These are phyloP conservation scores for Diloba caeruleocephala DNA, from an alignment of 2,888 invertebrate genomes.

Conservation along the genomic window DNA sequence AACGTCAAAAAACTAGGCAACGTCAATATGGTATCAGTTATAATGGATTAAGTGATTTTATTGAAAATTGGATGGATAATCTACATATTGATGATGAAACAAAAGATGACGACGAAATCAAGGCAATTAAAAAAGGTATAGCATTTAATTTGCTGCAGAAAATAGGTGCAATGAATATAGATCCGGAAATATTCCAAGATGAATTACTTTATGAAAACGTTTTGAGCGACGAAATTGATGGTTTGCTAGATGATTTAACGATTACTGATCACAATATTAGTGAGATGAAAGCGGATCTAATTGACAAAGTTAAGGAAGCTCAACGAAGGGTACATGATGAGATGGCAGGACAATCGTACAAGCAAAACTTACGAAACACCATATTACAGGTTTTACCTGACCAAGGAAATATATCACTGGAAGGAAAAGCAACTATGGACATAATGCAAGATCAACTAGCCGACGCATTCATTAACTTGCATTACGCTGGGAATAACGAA, in stretches of 20 bases:
- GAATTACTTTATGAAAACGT: conserved; percentile 64
- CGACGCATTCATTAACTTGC: conserved; percentile 72
- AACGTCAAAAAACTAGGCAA: neutral
- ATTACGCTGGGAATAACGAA: conserved; percentile 58
- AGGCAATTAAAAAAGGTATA: conserved; percentile 59
- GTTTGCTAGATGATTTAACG: conserved; percentile 52
- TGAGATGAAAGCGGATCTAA: conserved; percentile 54
- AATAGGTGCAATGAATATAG: conserved; percentile 67
- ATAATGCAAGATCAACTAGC: conserved; percentile 69
- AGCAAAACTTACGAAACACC: conserved; percentile 64
- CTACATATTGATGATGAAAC: conserved; percentile 52
- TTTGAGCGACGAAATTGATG: conserved; percentile 64
- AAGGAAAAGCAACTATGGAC: conserved; percentile 65
- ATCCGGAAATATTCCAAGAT: conserved; percentile 67
- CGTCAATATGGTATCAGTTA: conserved; percentile 30
- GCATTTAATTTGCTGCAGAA: conserved; percentile 59
- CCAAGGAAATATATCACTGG: conserved; percentile 44
- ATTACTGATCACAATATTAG: conserved; percentile 43
- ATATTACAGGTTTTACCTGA: conserved; percentile 65
- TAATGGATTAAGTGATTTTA: conserved; percentile 52
- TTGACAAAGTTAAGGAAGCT: conserved; percentile 57
- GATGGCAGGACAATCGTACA: conserved; percentile 62
- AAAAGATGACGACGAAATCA: conserved; percentile 48
- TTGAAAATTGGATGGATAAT: conserved; percentile 60
- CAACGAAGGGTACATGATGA: conserved; percentile 58